Percentiles rank a stretch among this genome's conserved stretches.
Conservation (phyloP, 2,113 vertebrate species). For the Aviceda subcristata region DNA sequence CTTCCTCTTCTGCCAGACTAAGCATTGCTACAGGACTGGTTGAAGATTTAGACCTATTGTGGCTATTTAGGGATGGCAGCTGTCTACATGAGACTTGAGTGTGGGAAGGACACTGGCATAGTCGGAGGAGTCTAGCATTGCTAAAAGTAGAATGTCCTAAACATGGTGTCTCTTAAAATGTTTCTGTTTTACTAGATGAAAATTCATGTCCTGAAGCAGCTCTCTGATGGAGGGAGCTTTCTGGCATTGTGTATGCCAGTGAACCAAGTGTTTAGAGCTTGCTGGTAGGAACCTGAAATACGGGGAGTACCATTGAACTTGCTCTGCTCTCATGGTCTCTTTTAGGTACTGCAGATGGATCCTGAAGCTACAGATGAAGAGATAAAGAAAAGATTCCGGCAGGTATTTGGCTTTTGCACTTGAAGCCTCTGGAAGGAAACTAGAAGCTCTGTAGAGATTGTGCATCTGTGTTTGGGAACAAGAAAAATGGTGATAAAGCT, state of each 20-base stretch:
- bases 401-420: conserved; percentile 72
- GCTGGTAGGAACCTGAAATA: not conserved
- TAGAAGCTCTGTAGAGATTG: not conserved
- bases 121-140: not conserved
- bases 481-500: not conserved
- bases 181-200: not conserved
- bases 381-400: conserved; percentile 96
- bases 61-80: not conserved
- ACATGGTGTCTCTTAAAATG: not conserved
- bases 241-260: not conserved
- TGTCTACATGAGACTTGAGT: not conserved
- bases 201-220: not conserved
- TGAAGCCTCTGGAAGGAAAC: not conserved
- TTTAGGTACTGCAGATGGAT: conserved; percentile 94
- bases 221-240: not conserved
- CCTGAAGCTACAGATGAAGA: conserved; percentile 96
- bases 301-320: not conserved
- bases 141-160: not conserved
- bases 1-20: not conserved
- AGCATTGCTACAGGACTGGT: not conserved
- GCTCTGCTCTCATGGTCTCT: not conserved
- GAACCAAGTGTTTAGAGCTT: not conserved
- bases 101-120: not conserved
- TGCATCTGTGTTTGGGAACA: not conserved
- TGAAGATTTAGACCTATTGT: not conserved